Evolutionary conservation across 2,113 vertebrate species (phyloP).

Genomic region (Cinclus mexicanus): DNA sequence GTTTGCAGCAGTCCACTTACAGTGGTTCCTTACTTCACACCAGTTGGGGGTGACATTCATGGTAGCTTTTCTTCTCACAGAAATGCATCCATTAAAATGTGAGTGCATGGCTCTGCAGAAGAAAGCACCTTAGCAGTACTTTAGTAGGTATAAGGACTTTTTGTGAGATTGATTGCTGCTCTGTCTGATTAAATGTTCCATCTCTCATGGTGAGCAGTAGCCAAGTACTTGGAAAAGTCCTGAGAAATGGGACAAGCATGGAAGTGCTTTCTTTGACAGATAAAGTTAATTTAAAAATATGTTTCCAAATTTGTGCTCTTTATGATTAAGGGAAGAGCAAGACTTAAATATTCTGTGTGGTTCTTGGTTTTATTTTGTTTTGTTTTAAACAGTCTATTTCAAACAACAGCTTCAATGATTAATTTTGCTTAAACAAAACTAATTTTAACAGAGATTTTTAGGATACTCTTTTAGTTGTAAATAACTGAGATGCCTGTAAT

Average conservation of each 20-base stretch:
- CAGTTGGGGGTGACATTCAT: background rate
- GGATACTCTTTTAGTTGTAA: background rate
- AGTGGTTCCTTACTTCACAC: background rate
- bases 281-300: background rate
- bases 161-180: background rate
- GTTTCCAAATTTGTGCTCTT: background rate
- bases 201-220: background rate
- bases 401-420: background rate
- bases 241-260: background rate
- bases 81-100: background rate
- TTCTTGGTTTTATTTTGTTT: background rate
- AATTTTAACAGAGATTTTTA: background rate
- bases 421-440: background rate
- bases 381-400: background rate
- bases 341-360: background rate
- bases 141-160: background rate
- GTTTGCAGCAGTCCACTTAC: background rate
- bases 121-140: background rate
- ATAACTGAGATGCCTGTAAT: background rate
- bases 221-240: background rate
- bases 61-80: background rate
- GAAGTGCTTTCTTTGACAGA: background rate
- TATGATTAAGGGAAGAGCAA: background rate
- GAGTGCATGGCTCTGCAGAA: background rate
- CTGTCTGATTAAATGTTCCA: background rate